Conservation (phyloP, 2,888 invertebrate species). For the Elegia similella region DNA sequence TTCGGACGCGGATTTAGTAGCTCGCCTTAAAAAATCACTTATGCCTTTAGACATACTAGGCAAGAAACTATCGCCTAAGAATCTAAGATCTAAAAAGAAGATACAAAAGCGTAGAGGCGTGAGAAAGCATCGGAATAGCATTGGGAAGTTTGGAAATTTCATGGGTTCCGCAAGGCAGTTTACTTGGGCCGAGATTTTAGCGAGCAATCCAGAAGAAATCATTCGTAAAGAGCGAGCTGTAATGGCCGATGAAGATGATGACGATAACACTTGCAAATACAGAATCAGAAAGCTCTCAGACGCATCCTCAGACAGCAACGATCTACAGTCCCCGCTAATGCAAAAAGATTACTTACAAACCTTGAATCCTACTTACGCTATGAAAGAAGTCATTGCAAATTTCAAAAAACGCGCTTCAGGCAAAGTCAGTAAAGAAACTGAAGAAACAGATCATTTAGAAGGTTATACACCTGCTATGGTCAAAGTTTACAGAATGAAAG, state of each 20-base stretch:
- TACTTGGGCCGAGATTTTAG: conserved; percentile 85
- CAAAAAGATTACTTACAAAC: conserved; percentile 72
- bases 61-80: conserved; percentile 83
- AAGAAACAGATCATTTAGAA: conserved; percentile 46
- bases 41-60: conserved; percentile 76
- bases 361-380: conserved; percentile 86
- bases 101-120: conserved; percentile 70
- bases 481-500: conserved; percentile 69
- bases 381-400: conserved; percentile 85
- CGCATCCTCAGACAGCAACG: conserved; percentile 60
- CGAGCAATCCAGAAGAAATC: conserved; percentile 84
- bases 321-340: conserved; percentile 55
- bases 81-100: conserved; percentile 83
- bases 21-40: conserved; percentile 69
- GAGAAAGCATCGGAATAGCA: conserved; percentile 65
- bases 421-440: conserved; percentile 49
- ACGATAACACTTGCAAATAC: conserved; percentile 67
- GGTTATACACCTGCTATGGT: conserved; percentile 83
- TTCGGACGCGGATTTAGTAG: conserved; percentile 71
- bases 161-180: conserved; percentile 80
- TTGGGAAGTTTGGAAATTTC: conserved; percentile 76
- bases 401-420: conserved; percentile 79
- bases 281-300: conserved; percentile 69
- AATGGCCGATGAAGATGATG: conserved; percentile 40
- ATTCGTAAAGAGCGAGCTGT: conserved; percentile 72